Evolutionary conservation across 2,888 invertebrate genomes (phyloP).

Genomic region (Epistrophe grossulariae): DNA sequence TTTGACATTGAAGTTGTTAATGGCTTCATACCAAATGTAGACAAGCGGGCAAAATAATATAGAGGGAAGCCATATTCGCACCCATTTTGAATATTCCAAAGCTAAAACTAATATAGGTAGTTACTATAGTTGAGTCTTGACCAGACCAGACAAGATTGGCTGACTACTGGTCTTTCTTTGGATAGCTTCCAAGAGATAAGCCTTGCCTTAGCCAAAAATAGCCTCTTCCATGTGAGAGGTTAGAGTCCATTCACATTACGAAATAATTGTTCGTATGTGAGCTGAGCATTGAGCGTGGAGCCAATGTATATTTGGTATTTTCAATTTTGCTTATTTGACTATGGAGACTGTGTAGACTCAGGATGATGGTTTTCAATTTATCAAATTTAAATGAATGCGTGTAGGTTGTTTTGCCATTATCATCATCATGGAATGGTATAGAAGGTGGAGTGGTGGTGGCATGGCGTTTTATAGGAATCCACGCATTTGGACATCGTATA

Average conservation of each 20-base stretch:
- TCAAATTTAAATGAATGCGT: constrained; percentile 63
- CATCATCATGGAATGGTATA: background rate
- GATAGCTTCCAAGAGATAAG: constrained; percentile 32
- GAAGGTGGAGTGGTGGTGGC: background rate
- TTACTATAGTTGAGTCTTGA: background rate
- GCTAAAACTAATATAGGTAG: background rate
- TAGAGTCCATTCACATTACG: constrained; percentile 46
- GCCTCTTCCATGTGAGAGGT: constrained; percentile 24
- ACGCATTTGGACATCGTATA: constrained; percentile 49
- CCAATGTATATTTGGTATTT: background rate
- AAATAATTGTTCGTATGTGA: constrained; percentile 3
- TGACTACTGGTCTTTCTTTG: constrained; percentile 20
- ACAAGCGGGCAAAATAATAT: constrained; percentile 1
- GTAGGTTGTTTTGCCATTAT: constrained; percentile 31
- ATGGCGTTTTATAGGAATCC: constrained; percentile 7
- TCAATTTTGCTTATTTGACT: background rate
- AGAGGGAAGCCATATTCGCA: constrained; percentile 49
- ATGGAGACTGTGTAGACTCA: background rate
- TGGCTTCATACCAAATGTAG: constrained; percentile 2
- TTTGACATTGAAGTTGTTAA: constrained; percentile 54
- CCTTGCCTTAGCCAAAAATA: constrained; percentile 34
- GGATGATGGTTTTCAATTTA: constrained; percentile 52
- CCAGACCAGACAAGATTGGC: background rate
- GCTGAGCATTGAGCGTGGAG: background rate
- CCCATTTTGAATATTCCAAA: constrained; percentile 41